Evolutionary conservation across 2,113 vertebrate species (phyloP).

Genomic region (Oostethus manadensis): DNA sequence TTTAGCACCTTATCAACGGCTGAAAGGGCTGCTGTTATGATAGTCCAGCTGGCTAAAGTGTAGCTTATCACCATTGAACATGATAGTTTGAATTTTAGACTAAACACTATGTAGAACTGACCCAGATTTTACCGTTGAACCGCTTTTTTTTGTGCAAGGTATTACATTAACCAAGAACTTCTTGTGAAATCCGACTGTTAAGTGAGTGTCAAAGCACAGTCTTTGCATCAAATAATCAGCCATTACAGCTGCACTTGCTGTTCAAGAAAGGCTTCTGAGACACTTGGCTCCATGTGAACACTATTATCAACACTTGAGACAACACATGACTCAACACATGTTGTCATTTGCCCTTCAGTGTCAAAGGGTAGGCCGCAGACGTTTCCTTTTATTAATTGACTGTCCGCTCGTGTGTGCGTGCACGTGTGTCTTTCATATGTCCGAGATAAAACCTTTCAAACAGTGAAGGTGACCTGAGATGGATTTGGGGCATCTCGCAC

Average conservation of each 20-base stretch:
- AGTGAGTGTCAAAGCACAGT: neutral
- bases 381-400: slow-evolving; percentile 65
- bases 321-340: no score
- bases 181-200: neutral
- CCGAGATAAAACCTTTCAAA: slow-evolving; percentile 71
- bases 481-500: slow-evolving; percentile 58
- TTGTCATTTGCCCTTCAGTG: slow-evolving; percentile 48
- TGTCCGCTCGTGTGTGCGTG: slow-evolving; percentile 19
- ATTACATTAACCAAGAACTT: neutral
- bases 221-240: neutral
- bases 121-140: slow-evolving; percentile 1
- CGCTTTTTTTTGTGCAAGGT: neutral
- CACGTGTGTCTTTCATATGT: slow-evolving; percentile 24
- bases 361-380: slow-evolving; percentile 64
- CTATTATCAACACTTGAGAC: slow-evolving; percentile 32
- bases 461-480: slow-evolving; percentile 59
- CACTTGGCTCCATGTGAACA: slow-evolving; percentile 24
- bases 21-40: slow-evolving; percentile 46
- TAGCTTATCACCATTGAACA: slow-evolving; percentile 49
- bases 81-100: slow-evolving; percentile 47
- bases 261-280: slow-evolving; percentile 7
- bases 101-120: slow-evolving; percentile 33
- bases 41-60: slow-evolving; percentile 48
- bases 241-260: neutral
- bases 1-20: slow-evolving; percentile 59